Evolutionary conservation across 2,888 invertebrate genomes (phyloP), one percentile per base, ranked within the genome.

Genomic region (Athalia cordata): DNA sequence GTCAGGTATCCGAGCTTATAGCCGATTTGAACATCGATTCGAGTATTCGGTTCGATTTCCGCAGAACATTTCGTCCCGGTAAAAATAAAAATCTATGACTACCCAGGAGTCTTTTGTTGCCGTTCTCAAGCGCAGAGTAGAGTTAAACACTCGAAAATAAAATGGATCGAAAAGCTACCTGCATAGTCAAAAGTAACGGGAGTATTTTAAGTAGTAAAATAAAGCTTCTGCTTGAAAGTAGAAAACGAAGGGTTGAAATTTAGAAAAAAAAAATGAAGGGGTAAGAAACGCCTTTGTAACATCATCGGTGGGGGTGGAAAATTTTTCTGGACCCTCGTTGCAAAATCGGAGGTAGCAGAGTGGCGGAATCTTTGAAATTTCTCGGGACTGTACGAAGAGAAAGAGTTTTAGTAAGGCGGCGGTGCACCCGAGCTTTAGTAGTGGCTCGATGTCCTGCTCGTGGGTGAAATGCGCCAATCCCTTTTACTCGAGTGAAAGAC

Each of bases 391-490:
- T 49, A 68, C 11, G 45, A 43, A 6, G 72, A 5, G 72, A 72
- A 72, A 59, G 13, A 72, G 59, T 59, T 57, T 72, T 43, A 55
- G 52, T 11, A 52, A 68, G 9, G 43, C 29, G 43, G 55, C 29
- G 57, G 29, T 55, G 7, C 15, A 43, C 57, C 43, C 52, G n/a
- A 55, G 55, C 57, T 55, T 70, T 57, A 43, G 68, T 52, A 70
- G 55, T 70, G 49, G 61, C 74, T 74, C 74, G 74, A 74, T 74
- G 74, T 74, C 74, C 47, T 29, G 29, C 29, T 29, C 29, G 29
- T 50, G 61, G 74, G n/a, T 75, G 62, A 75, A 75, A 75, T 59
- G 75, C 62, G 50, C 62, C 75, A 50, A 75, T 75, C 61, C 75
- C 45, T 62, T 62, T 50, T 29, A 64, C 75, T 62, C 75, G 74